phyloP scores from a whole-genome alignment of 2,888 invertebrate genomes.

The Automeris io region DNA sequence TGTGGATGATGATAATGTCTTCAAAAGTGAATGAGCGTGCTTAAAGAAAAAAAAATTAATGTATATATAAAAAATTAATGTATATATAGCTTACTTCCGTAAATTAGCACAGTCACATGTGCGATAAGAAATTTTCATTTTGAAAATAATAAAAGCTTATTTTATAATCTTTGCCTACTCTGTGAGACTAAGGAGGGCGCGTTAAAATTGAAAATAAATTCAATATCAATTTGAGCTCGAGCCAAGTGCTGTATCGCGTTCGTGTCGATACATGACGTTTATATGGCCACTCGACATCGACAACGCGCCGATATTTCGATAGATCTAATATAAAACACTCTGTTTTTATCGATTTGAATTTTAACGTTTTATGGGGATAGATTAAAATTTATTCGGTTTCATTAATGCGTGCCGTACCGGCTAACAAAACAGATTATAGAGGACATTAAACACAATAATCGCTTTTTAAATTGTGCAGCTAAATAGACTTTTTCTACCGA shows the following conservation, averaged over 20 bases:
- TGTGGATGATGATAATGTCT: too few relatives aligned
- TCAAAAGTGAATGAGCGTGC: too few relatives aligned
- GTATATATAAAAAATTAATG: too few relatives aligned
- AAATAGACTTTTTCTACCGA: too few relatives aligned
- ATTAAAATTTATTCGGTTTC: constrained; percentile 28
- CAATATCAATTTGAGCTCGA: constrained; percentile 76
- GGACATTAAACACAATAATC: neutral
- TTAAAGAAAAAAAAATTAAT: too few relatives aligned
- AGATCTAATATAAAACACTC: constrained; percentile 8
- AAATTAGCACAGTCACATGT: too few relatives aligned
- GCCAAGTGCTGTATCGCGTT: constrained; percentile 67
- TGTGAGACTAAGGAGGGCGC: constrained; percentile 65
- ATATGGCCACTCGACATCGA: constrained; percentile 58
- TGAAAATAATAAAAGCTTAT: neutral
- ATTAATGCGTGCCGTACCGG: constrained; percentile 20
- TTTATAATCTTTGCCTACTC: constrained; percentile 33
- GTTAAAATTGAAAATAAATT: constrained; percentile 77
- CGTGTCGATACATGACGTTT: constrained; percentile 66
- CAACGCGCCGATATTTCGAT: constrained; percentile 10
- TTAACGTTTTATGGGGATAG: constrained; percentile 7
- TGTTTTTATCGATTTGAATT: neutral
- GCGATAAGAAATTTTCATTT: too few relatives aligned
- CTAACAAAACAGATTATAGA: constrained; percentile 24
- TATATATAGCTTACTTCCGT: too few relatives aligned
- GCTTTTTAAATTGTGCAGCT: too few relatives aligned